Conservation (phyloP, 2,797 vertebrate genomes). For the Lophotriccus pileatus region DNA sequence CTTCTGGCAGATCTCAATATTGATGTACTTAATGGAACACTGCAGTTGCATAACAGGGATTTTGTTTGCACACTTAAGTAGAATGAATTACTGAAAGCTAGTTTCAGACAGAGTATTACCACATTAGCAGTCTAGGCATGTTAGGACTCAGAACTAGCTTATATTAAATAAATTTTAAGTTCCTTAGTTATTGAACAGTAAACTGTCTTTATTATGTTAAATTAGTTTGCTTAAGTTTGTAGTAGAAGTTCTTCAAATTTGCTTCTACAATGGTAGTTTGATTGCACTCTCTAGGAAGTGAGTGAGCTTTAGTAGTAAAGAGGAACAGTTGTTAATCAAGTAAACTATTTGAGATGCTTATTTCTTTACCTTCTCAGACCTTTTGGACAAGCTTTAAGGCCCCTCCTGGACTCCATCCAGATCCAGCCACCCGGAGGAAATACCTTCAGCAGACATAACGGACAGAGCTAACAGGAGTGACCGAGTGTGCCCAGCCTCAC, state of each 20-base stretch:
- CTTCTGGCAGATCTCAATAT: neutral
- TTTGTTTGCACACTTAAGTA: neutral
- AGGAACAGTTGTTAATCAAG: neutral
- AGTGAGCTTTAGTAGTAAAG: neutral
- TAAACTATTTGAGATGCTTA: neutral
- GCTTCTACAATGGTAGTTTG: neutral
- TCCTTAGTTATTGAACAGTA: neutral
- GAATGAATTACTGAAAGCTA: neutral
- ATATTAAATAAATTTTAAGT: neutral
- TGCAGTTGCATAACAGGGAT: constrained; percentile 18
- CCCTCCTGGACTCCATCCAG: constrained; percentile 91
- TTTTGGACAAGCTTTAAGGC: constrained; percentile 92
- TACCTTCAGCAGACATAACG: constrained; percentile 86
- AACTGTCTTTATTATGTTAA: neutral
- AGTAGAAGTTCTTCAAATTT: neutral
- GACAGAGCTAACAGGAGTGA: constrained; percentile 83
- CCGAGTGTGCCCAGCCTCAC: constrained; percentile 44
- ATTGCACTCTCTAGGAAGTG: neutral
- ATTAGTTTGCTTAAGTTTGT: neutral
- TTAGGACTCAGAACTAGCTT: neutral
- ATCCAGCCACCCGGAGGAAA: constrained; percentile 92
- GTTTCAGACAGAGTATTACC: neutral
- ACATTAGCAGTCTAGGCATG: neutral
- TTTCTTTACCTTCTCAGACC: constrained; percentile 79
- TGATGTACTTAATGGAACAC: neutral